These are phyloP conservation scores for Brachionus angularis DNA, from an alignment of 1,140 invertebrate species.

Conservation along the genomic window DNA sequence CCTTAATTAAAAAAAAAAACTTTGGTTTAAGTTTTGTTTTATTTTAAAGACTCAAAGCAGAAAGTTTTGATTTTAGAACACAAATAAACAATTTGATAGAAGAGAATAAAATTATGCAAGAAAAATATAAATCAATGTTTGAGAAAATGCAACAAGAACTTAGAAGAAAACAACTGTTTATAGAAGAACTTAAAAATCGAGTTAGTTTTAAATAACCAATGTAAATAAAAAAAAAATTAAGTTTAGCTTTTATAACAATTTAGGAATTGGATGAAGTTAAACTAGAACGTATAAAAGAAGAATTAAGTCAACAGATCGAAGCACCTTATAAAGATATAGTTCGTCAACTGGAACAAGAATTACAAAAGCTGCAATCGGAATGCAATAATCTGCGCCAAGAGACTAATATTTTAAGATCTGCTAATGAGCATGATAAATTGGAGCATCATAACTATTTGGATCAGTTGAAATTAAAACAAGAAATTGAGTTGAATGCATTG, in stretches of 20 bases:
- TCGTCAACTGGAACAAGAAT: constrained; percentile 51
- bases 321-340: constrained; percentile 50
- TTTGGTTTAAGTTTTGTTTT: too few species aligned
- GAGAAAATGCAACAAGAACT: constrained; percentile 51
- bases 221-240: neutral
- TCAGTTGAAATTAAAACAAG: constrained; percentile 53
- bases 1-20: neutral
- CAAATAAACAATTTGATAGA: constrained; percentile 53
- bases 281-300: constrained; percentile 29
- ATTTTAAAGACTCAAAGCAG: constrained; percentile 51
- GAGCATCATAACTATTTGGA: constrained; percentile 51
- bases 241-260: neutral
- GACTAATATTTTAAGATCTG: constrained; percentile 54
- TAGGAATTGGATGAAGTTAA: constrained; percentile 42
- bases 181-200: constrained; percentile 52
- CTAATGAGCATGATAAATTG: constrained; percentile 52
- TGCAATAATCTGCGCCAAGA: constrained; percentile 53
- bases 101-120: constrained; percentile 53
- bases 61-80: constrained; percentile 50
- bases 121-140: constrained; percentile 54
- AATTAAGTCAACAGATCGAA: constrained; percentile 52
- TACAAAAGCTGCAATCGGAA: constrained; percentile 49
- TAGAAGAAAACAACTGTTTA: constrained; percentile 47
- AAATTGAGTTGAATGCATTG: constrained; percentile 56
- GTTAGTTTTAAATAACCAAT: constrained; percentile 44